Conservation (phyloP, 2,113 vertebrate genomes). For the Leiothrix lutea region DNA sequence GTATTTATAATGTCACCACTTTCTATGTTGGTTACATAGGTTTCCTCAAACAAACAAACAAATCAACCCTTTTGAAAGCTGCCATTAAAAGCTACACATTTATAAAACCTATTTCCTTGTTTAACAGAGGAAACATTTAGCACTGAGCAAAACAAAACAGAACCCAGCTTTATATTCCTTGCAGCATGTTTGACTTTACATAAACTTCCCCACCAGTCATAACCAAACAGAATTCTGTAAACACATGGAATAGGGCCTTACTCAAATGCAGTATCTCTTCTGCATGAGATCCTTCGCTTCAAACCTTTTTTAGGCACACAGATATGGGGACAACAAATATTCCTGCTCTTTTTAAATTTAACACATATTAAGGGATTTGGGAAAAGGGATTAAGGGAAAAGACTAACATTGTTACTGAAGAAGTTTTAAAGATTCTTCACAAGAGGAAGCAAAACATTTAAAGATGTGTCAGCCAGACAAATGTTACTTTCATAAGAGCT, state of each 20-base stretch:
- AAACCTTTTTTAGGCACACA: background rate
- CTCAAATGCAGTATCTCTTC: background rate
- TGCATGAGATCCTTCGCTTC: background rate
- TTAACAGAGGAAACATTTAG: background rate
- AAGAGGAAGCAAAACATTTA: background rate
- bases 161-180: background rate
- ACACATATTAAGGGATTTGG: background rate
- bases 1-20: background rate
- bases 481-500: background rate
- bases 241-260: background rate
- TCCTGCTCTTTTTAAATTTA: background rate
- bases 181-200: background rate
- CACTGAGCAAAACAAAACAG: background rate
- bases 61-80: background rate
- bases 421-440: background rate
- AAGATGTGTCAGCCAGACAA: background rate
- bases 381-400: background rate
- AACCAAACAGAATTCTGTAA: background rate
- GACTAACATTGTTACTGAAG: background rate
- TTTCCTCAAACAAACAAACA: background rate
- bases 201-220: background rate
- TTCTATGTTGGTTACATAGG: rapidly evolving
- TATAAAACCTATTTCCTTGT: background rate
- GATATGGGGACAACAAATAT: background rate
- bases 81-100: background rate